Evolutionary conservation across 2,888 invertebrate genomes (phyloP).

Genomic region (Cabera pusaria): DNA sequence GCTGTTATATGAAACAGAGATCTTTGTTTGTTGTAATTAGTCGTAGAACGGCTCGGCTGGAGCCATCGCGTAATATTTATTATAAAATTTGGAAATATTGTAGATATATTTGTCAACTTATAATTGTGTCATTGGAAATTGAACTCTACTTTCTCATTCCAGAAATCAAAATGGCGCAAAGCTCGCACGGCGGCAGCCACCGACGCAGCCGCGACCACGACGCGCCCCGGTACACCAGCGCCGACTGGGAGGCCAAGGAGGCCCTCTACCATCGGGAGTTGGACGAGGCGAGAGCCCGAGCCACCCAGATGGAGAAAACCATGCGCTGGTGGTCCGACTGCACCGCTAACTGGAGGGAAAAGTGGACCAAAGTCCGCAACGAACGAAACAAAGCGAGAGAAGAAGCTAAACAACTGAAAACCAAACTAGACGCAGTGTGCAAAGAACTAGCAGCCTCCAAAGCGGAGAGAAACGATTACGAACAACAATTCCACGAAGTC

Average conservation of each 20-base stretch:
- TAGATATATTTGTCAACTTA: too few relatives aligned
- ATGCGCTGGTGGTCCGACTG: constrained; percentile 99
- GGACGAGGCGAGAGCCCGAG: constrained; percentile 96
- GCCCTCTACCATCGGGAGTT: constrained; percentile 89
- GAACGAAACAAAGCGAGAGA: constrained; percentile 97
- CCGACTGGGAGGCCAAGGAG: constrained; percentile 92
- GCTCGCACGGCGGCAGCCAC: constrained; percentile 87
- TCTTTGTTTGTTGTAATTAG: too few relatives aligned
- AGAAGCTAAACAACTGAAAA: constrained; percentile 91
- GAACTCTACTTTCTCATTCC: constrained; percentile 35
- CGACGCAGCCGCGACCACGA: constrained; percentile 85
- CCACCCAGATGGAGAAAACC: constrained; percentile 99
- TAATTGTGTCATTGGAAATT: too few relatives aligned
- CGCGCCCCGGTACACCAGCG: constrained; percentile 85
- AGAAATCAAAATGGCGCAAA: constrained; percentile 80
- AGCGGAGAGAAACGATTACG: constrained; percentile 91
- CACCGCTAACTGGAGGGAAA: constrained; percentile 98
- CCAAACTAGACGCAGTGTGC: constrained; percentile 89
- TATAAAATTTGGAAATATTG: too few relatives aligned
- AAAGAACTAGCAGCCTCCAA: constrained; percentile 90
- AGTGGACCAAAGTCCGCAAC: constrained; percentile 96
- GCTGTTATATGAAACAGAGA: too few relatives aligned
- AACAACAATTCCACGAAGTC: constrained; percentile 89
- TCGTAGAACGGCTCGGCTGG: too few relatives aligned
- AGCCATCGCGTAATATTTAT: too few relatives aligned